These are phyloP conservation scores for Oscheius sp. DNA, from an alignment of 2,888 invertebrate genomes.

Conservation along the genomic window DNA sequence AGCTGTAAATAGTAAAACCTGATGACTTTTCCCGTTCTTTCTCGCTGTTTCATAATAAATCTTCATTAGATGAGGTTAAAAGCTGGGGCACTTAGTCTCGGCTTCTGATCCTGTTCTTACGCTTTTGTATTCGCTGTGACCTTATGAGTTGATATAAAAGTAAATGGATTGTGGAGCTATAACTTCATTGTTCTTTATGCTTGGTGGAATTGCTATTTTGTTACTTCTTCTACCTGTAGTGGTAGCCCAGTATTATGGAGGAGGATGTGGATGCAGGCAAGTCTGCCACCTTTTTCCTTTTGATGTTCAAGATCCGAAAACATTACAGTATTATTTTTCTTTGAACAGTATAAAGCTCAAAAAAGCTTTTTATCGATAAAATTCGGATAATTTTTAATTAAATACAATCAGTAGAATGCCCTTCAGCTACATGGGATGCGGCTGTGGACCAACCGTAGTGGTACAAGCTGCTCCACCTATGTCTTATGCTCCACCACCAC, in stretches of 20 bases:
- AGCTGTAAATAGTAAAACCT: conserved; percentile 13
- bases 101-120: conserved; percentile 1
- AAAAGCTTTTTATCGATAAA: too few relatives aligned
- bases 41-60: too few relatives aligned
- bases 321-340: too few relatives aligned
- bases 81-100: conserved; percentile 10
- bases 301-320: too few relatives aligned
- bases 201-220: not conserved
- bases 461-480: not conserved
- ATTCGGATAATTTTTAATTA: not conserved
- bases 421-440: conserved; percentile 13
- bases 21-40: not conserved
- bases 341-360: too few relatives aligned
- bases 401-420: not conserved
- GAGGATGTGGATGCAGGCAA: conserved; percentile 1
- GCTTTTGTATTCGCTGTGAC: not conserved
- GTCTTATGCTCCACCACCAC: not conserved
- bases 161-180: not conserved
- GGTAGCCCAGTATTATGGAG: conserved; percentile 4
- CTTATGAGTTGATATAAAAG: not conserved
- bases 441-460: conserved; percentile 2
- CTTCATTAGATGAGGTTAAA: too few relatives aligned
- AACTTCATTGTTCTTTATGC: not conserved
- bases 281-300: too few relatives aligned
- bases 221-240: not conserved